A percentile compares a stretch with the other conserved stretches of the same genome.
phyloP scores from a whole-genome alignment of 2,888 invertebrate species.

The Hedychridium roseum region DNA sequence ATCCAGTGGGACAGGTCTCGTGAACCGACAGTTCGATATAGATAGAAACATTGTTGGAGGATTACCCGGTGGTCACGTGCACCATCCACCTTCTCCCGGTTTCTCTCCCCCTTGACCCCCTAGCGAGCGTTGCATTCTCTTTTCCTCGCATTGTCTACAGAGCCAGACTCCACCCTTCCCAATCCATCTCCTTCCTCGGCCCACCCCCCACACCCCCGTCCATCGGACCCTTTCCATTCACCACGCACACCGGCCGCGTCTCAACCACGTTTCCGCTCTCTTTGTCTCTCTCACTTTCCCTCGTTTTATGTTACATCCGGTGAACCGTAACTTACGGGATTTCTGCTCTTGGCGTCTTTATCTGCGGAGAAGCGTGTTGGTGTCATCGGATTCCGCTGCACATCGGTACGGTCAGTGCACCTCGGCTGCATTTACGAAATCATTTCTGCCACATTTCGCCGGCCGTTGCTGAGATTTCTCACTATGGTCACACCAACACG shows the following conservation, averaged over 20 bases:
- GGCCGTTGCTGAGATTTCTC: no score
- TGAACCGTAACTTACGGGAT: slow-evolving; percentile 21
- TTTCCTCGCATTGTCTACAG: neutral
- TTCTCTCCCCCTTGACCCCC: neutral
- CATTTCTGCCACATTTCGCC: no score
- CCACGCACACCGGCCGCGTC: neutral
- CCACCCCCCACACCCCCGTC: neutral
- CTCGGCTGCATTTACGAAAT: no score
- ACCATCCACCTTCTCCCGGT: slow-evolving; percentile 1
- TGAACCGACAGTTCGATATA: neutral
- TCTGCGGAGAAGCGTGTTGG: slow-evolving; percentile 1
- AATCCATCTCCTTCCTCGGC: neutral
- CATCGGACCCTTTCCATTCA: neutral
- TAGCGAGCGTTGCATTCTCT: neutral
- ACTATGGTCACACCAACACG: no score
- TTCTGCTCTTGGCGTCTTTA: slow-evolving; percentile 13
- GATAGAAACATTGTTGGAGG: slow-evolving; percentile 13
- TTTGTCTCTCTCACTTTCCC: neutral
- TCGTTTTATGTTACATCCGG: slow-evolving; percentile 10
- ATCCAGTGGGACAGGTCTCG: neutral
- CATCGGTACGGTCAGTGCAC: no score
- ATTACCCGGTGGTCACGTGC: slow-evolving; percentile 21
- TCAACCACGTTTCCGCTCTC: neutral
- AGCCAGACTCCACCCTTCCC: neutral
- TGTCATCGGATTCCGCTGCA: no score